Base-by-base conservation (phyloP, 2,888 invertebrate genomes). In the Melanostoma scalare region DNA sequence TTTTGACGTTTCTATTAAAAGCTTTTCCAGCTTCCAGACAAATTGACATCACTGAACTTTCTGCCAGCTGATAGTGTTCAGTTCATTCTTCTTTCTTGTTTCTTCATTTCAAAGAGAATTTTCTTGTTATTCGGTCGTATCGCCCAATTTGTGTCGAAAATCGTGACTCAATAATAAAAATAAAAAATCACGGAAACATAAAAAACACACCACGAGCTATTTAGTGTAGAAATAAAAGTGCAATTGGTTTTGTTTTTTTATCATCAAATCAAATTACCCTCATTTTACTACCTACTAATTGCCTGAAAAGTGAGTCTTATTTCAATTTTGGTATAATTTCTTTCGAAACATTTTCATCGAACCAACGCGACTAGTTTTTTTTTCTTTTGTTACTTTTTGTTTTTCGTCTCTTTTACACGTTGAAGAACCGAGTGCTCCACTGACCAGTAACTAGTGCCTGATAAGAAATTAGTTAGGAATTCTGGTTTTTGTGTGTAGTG, bases 1-100 rank as follows among this genome's bases (percentile, higher is more conserved):
- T 68, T 77, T 82, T 84, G 78, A 84, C 84, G 61, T 71, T 44
- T 78, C 58, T 20, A 31, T 35, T 8, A 30, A 9, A 69, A 81
- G 77, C 81, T 76, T 67, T 53, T 36, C 36, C 40, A 44, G 42
- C 9, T 20, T 48, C 4, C 9, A 53, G 46, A n/a, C 42, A 42
- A 36, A 40, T 40, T 35, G 53, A 75, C 58, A 67, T 53, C 50
- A 58, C 50, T 30, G 31, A 46, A 10, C 31, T 61, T 72, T 58
- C 48, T 42, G 65, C 58, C 74, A 75, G 84, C 74, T 84, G 73
- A 53, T 71, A 33, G n/a, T 52, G 48, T 9, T 3, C 10, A 9
- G 33, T 6, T 36, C n/a, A 63, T 73, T 72, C 61, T 67, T 71
- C 71, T 65, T 46, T 44, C 61, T 67, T 71, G 65, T 65, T 46